Evolutionary conservation across 2,888 invertebrate genomes (phyloP).

Genomic region (Tetropium fuscum): DNA sequence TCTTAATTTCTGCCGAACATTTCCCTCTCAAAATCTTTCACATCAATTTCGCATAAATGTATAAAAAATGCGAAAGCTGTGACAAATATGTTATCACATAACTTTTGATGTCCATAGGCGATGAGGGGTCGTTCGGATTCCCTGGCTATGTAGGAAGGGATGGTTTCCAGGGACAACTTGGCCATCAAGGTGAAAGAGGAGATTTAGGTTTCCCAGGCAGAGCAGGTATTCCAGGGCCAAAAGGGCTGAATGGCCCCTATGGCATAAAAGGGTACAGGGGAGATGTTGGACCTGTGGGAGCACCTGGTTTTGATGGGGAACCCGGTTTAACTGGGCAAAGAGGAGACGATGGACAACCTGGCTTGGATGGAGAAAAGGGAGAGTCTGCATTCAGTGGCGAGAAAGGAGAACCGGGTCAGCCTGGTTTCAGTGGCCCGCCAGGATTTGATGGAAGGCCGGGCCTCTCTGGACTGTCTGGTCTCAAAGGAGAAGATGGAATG

Average conservation of each 20-base stretch:
- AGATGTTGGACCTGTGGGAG: slow-evolving; percentile 64
- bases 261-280: slow-evolving; percentile 61
- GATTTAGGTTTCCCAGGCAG: slow-evolving; percentile 58
- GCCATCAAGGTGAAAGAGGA: slow-evolving; percentile 67
- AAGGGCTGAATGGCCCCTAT: slow-evolving; percentile 50
- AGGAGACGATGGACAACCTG: slow-evolving; percentile 64
- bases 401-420: slow-evolving; percentile 70
- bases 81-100: too few relatives aligned
- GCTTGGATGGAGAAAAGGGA: slow-evolving; percentile 66
- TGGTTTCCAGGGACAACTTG: slow-evolving; percentile 68
- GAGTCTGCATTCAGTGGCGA: slow-evolving; percentile 73
- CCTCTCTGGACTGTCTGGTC: slow-evolving; percentile 67
- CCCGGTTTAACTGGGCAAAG: slow-evolving; percentile 59
- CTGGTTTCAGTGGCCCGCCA: slow-evolving; percentile 50
- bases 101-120: too few relatives aligned
- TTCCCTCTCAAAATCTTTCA: too few relatives aligned
- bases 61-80: too few relatives aligned
- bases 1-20: too few relatives aligned
- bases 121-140: slow-evolving; percentile 63
- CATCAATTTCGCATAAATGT: too few relatives aligned
- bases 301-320: slow-evolving; percentile 46
- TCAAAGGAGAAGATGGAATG: slow-evolving; percentile 56
- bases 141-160: slow-evolving; percentile 58
- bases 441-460: slow-evolving; percentile 51
- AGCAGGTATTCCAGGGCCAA: slow-evolving; percentile 60